Conservation (phyloP, 1,140 invertebrate species). For the Drosophila obscura region DNA sequence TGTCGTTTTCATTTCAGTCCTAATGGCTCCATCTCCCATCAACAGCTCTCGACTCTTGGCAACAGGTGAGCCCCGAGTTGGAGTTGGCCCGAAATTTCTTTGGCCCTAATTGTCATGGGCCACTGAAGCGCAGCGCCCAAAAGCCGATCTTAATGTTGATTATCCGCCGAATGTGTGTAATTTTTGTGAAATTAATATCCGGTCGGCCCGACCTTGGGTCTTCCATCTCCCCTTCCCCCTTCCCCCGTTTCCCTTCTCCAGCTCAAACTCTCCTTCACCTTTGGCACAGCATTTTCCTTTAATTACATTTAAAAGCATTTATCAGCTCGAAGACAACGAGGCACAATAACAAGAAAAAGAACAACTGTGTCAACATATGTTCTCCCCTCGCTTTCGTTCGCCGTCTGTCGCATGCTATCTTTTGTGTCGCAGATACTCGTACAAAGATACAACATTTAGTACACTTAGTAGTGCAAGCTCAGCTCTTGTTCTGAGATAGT, state of each 20-base stretch:
- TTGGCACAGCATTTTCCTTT: conserved; percentile 16
- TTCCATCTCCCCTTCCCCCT: conserved; percentile 15
- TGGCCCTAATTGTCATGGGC: conserved; percentile 78
- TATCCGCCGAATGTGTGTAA: conserved; percentile 64
- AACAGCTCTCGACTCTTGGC: conserved; percentile 3
- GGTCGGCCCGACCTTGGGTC: conserved; percentile 49
- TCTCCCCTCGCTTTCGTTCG: conserved; percentile 2
- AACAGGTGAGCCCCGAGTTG: conserved; percentile 61
- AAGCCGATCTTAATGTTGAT: conserved; percentile 48
- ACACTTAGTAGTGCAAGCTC: conserved; percentile 35
- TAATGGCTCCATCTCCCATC: conserved; percentile 53
- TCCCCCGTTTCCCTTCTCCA: not conserved
- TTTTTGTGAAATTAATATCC: conserved; percentile 77
- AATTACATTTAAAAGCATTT: conserved; percentile 61
- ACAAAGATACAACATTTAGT: conserved; percentile 30
- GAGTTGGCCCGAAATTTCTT: conserved; percentile 22
- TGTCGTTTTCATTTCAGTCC: conserved; percentile 57
- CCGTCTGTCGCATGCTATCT: conserved; percentile 21
- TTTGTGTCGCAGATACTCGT: conserved; percentile 36
- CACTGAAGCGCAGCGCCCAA: conserved; percentile 67
- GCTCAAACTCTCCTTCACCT: not conserved
- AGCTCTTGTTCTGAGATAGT: conserved; percentile 10
- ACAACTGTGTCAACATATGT: conserved; percentile 76
- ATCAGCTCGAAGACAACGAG: conserved; percentile 46
- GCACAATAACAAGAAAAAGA: conserved; percentile 10